These are phyloP conservation scores for Mycetomoellerius zeteki DNA, from an alignment of 1,140 invertebrate genomes.

Conservation along the genomic window DNA sequence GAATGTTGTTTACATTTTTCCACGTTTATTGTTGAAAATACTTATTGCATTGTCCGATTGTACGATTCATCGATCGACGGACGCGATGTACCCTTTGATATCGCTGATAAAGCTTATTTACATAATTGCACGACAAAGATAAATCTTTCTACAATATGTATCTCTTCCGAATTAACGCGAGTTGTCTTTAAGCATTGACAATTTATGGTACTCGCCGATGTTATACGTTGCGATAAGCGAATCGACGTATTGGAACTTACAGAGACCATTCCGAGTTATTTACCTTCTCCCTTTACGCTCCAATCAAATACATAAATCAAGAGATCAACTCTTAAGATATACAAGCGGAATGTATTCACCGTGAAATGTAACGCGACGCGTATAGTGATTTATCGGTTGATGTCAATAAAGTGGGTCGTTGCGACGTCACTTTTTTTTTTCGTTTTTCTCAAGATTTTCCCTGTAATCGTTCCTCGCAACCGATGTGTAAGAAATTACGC, in stretches of 20 bases:
- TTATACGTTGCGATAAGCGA: neutral
- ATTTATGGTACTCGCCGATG: neutral
- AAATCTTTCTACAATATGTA: neutral
- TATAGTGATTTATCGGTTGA: slow-evolving; percentile 33
- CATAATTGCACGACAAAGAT: neutral
- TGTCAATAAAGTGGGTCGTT: slow-evolving; percentile 31
- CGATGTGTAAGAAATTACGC: slow-evolving; percentile 12
- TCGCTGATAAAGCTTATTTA: slow-evolving; percentile 24
- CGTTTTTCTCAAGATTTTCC: slow-evolving; percentile 25
- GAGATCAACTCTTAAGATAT: neutral
- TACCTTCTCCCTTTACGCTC: neutral
- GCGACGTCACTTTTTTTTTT: slow-evolving; percentile 22
- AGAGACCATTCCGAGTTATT: neutral
- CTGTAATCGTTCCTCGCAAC: slow-evolving; percentile 2
- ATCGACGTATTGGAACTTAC: neutral
- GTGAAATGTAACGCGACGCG: slow-evolving; percentile 2
- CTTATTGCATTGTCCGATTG: neutral
- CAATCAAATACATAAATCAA: slow-evolving; percentile 20
- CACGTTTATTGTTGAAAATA: neutral
- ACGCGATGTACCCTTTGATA: neutral
- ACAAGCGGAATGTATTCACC: neutral
- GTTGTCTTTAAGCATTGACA: neutral
- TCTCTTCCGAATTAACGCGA: neutral
- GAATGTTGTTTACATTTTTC: too few relatives aligned
- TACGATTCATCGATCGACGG: neutral